Conservation (phyloP, 2,888 invertebrate species). For the Aphidoletes aphidimyza region DNA sequence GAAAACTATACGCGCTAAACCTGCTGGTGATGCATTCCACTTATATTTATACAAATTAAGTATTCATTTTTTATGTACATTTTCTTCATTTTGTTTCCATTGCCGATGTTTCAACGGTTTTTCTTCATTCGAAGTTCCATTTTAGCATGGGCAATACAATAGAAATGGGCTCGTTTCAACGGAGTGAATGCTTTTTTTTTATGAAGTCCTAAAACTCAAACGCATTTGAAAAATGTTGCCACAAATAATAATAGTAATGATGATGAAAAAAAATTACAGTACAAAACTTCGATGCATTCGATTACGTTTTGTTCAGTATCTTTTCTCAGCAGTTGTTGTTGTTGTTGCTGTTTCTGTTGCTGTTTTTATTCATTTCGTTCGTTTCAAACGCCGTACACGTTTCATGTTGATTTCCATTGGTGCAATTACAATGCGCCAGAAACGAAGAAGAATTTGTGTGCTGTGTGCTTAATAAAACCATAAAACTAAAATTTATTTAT, state of each 20-base stretch:
- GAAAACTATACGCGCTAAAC: background rate
- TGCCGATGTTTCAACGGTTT: background rate
- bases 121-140: background rate
- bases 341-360: too few relatives aligned
- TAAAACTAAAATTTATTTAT: slow-evolving; percentile 25
- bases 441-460: background rate
- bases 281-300: slow-evolving; percentile 1
- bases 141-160: slow-evolving; percentile 26
- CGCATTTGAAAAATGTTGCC: slow-evolving; percentile 16
- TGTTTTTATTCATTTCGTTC: background rate
- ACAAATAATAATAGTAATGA: slow-evolving; percentile 14
- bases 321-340: too few relatives aligned
- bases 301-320: background rate
- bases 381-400: slow-evolving; percentile 16
- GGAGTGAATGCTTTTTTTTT: too few relatives aligned
- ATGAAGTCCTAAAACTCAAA: slow-evolving; percentile 29
- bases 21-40: background rate
- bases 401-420: background rate
- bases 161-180: background rate
- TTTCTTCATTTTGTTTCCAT: background rate
- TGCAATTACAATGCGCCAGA: slow-evolving; percentile 15
- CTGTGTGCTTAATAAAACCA: slow-evolving; percentile 14
- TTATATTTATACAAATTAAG: background rate
- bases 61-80: background rate
- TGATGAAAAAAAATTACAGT: slow-evolving; percentile 26